Evolutionary conservation across 2,113 vertebrate genomes (phyloP).

Genomic region (Toxotes jaculatrix): DNA sequence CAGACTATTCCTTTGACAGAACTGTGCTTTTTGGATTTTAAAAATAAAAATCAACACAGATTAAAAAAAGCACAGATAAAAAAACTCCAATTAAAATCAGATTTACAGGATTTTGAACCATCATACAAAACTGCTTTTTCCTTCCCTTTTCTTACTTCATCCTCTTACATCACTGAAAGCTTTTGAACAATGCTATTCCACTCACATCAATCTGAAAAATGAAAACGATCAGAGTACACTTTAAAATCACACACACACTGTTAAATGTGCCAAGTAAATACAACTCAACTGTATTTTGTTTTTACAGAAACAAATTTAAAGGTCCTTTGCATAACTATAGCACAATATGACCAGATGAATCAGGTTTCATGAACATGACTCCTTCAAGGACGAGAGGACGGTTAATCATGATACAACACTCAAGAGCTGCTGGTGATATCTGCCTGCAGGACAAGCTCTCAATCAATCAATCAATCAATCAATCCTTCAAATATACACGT

Average conservation of each 20-base stretch:
- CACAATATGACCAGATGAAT: slow-evolving; percentile 3
- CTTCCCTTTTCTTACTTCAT: neutral
- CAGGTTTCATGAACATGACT: slow-evolving; percentile 26
- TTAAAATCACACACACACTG: slow-evolving; percentile 6
- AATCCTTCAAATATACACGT: slow-evolving; percentile 57
- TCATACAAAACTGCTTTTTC: neutral
- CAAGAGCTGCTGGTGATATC: slow-evolving; percentile 16
- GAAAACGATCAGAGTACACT: slow-evolving; percentile 1
- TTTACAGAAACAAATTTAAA: neutral
- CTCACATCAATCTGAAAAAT: neutral
- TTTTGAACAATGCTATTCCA: neutral
- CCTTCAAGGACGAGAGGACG: slow-evolving; percentile 53
- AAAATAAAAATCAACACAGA: neutral
- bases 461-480: neutral
- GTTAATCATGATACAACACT: slow-evolving; percentile 4
- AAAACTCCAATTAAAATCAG: neutral
- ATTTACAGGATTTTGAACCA: neutral
- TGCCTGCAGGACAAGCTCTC: slow-evolving; percentile 20
- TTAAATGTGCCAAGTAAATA: slow-evolving; percentile 46
- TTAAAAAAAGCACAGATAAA: neutral
- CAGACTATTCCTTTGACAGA: too few relatives aligned
- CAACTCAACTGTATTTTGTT: neutral
- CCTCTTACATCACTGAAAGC: neutral
- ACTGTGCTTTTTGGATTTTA: neutral
- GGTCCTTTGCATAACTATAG: neutral